phyloP scores from a whole-genome alignment of 1,140 invertebrate genomes.

The Procambarus virginalis region DNA sequence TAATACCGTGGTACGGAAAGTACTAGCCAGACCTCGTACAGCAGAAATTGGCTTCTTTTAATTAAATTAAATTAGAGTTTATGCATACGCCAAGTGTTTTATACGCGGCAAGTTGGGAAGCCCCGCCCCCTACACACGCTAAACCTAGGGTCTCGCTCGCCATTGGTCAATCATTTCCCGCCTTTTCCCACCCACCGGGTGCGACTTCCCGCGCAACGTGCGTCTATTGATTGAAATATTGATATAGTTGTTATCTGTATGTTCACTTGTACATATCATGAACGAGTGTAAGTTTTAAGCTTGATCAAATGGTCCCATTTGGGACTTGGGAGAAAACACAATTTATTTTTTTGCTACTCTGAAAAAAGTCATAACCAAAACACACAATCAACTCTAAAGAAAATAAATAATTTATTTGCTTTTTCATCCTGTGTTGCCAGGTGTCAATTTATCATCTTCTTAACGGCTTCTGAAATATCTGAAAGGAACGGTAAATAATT shows the following conservation, averaged over 20 bases:
- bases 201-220: background rate
- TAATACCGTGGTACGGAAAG: background rate
- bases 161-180: conserved; percentile 28
- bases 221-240: too few species aligned
- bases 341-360: too few species aligned
- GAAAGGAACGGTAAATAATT: too few species aligned
- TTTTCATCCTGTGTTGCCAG: too few species aligned
- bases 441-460: too few species aligned
- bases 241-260: background rate
- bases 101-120: background rate
- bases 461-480: too few species aligned
- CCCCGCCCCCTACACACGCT: conserved; percentile 14
- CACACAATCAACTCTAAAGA: too few species aligned
- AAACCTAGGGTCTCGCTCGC: conserved; percentile 29
- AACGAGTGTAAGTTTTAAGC: background rate
- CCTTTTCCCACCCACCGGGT: background rate
- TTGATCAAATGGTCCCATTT: too few species aligned
- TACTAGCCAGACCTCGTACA: background rate
- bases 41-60: background rate
- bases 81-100: background rate
- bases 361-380: too few species aligned
- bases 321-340: too few species aligned
- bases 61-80: background rate
- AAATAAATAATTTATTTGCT: too few species aligned
- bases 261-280: background rate